Percentiles rank a stretch among this genome's conserved stretches.
phyloP scores from a whole-genome alignment of 2,113 vertebrate species.

The Vimba vimba region DNA sequence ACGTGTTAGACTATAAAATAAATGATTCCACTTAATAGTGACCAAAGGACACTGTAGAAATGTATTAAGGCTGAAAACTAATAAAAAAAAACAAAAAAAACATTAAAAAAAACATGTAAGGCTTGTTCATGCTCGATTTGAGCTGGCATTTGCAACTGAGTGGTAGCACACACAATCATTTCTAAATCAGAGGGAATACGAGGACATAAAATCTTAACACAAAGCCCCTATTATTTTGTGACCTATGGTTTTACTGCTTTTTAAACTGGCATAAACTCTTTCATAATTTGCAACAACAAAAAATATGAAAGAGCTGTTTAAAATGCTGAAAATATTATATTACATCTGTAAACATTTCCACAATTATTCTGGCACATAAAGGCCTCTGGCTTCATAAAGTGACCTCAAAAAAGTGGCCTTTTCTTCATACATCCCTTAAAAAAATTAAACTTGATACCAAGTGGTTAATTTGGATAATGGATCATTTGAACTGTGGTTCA shows the following conservation, averaged over 20 bases:
- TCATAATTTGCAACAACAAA: not conserved
- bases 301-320: not conserved
- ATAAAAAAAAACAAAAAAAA: not conserved
- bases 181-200: not conserved
- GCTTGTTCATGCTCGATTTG: not conserved
- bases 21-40: not conserved
- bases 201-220: not conserved
- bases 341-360: not conserved
- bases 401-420: too few relatives aligned
- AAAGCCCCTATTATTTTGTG: not conserved
- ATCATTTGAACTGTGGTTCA: not conserved
- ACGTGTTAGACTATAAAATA: not conserved
- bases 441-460: not conserved
- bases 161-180: slow-evolving; percentile 10
- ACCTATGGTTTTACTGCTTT: not conserved
- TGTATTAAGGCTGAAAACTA: not conserved
- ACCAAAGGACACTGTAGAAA: not conserved
- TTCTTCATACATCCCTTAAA: not conserved
- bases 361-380: not conserved
- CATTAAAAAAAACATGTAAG: not conserved
- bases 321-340: not conserved
- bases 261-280: not conserved
- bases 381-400: not conserved
- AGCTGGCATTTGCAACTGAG: not conserved
- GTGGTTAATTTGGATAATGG: not conserved